phyloP scores from a whole-genome alignment of 1,140 invertebrate species.

The Ptiloglossa arizonensis region DNA sequence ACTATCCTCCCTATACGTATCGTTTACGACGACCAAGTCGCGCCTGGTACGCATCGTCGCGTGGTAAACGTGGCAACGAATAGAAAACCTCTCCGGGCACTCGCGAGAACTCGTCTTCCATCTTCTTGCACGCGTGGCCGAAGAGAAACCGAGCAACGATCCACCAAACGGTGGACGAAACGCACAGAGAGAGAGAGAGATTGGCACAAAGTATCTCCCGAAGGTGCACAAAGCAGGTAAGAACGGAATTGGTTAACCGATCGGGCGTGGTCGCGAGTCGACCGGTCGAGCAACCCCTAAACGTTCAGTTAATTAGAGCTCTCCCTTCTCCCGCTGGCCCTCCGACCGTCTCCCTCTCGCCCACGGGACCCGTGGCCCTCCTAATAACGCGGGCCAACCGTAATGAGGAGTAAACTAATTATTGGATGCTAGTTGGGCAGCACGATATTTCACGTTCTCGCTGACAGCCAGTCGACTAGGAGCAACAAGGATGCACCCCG shows the following conservation, averaged over 20 bases:
- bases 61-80: no score
- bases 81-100: no score
- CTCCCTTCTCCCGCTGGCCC: conserved; percentile 31
- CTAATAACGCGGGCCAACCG: conserved; percentile 76
- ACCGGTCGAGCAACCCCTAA: conserved; percentile 72
- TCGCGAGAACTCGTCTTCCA: background rate
- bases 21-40: no score
- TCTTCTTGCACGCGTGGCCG: background rate
- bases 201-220: conserved; percentile 60
- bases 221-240: conserved; percentile 59
- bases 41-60: no score
- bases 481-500: conserved; percentile 69
- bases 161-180: background rate
- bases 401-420: conserved; percentile 81
- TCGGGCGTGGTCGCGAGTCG: conserved; percentile 72
- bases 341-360: background rate
- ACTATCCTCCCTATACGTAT: background rate
- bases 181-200: conserved; percentile 30
- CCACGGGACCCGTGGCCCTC: conserved; percentile 46
- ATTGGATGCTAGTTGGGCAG: conserved; percentile 78
- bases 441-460: conserved; percentile 79
- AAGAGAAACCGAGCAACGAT: background rate
- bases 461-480: conserved; percentile 73
- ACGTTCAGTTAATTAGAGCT: conserved; percentile 79
- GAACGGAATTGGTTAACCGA: conserved; percentile 62